Base-by-base conservation (phyloP, 1,140 invertebrate genomes). In the Zophobas morio region DNA sequence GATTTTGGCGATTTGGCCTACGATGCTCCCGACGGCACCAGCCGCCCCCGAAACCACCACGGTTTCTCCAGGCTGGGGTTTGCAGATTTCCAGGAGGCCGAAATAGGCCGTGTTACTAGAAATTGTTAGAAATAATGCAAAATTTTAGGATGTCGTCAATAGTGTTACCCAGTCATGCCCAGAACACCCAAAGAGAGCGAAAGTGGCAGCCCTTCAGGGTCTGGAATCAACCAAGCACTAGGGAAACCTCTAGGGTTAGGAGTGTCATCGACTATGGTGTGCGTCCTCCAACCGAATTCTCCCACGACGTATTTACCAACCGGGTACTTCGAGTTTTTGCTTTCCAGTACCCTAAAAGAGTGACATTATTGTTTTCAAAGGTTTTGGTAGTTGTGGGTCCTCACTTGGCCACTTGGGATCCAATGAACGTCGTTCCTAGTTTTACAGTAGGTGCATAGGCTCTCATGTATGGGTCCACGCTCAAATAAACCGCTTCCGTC, bases 1-100 rank as follows among this genome's bases (percentile, higher is more conserved):
- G 53, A 92, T 90, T 85, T 93, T 93, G 1, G 90, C 93, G 63
- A 95, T 92, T 87, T 95, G 93, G 8, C 93, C 93, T 5, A 93
- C 93, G 54, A 80, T 73, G 78, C 88, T 90, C 1, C 93, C 93
- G n/a, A 94, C 92, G 40, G 92, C 92, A 36, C 93, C 91, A 33
- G 89, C 91, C 6, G 91, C 91, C 35, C 88, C 89, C 20, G 87
- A 90, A 1, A 94, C 88, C 0, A 93, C 93, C 6, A 94, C 92
- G 37, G 93, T 93, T 39, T 93, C 91, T 37, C 89, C 91, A 34
- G 92, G 91, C 36, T 90, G 1, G 93, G 87, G 1, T 88, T 91
- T 79, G 94, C 91, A 35, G 91, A 92, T 35, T 32, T 75, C 78
- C 49, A 81, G n/a, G 90, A 80, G 6, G 94, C 87, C 0, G 92